Base-by-base conservation (phyloP, 2,113 vertebrate species). In the Panthera tigris region DNA sequence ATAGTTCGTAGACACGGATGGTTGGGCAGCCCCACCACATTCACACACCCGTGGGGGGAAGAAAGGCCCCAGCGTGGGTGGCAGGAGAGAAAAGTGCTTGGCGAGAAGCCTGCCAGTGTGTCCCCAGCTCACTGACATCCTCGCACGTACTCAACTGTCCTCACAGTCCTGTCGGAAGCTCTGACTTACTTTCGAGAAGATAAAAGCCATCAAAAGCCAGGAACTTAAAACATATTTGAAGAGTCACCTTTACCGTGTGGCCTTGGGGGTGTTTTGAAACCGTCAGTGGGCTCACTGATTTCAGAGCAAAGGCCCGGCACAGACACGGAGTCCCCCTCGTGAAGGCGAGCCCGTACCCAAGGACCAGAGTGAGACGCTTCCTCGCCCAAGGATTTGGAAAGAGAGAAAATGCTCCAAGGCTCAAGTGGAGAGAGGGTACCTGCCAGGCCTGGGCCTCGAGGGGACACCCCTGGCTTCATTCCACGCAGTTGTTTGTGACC, bases 181-280 rank as follows among this genome's bases (percentile, higher is more conserved):
- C 82, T 50, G 73, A 83, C 96, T 97, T 88, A 93, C 93, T 92
- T 71, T 92, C 29, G 57, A 97, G 93, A 83, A 97, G 93, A 97
- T 96, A 13, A 97, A 97, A 98, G 93, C 50, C 74, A 96, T 96
- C 95, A 95, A 97, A 98, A 97, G 97, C 73, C 5, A 61, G 93
- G 81, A 83, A 96, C 94, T 96, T 95, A 39, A 95, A 96, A 91
- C 85, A 80, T 79, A 65, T 96, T 95, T 79, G 96, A 94, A 97
- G 94, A 90, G 89, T 97, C 85, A 95, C 97, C 95, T 97, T 97
- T 88, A 88, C 92, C 94, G 65, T n/a, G 82, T 76, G 92, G 86
- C 94, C 94, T 93, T 85, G 94, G 94, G 94, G 89, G 86, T 84
- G 95, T 91, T 97, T 98, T 93, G 97, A 97, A 96, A 57, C 80